phyloP scores from a whole-genome alignment of 1,140 invertebrate genomes.

The Drosophila watanabei region DNA sequence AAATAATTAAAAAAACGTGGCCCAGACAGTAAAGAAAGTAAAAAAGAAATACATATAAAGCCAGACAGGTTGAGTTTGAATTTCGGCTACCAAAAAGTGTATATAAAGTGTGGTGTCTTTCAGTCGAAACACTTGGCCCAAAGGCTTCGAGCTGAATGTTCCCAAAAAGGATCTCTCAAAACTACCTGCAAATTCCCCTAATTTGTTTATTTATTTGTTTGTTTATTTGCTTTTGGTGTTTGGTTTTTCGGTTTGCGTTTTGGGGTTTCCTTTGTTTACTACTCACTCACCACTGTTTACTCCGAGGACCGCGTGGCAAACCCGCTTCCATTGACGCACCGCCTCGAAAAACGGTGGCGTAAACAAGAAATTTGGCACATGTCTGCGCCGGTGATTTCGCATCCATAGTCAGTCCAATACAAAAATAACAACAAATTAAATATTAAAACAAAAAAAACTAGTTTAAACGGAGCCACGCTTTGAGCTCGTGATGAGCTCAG shows the following conservation, averaged over 20 bases:
- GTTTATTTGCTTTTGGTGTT: conserved; percentile 32
- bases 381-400: conserved; percentile 36
- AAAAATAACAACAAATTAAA: neutral
- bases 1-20: conserved; percentile 38
- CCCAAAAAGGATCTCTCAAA: conserved; percentile 5
- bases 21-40: conserved; percentile 24
- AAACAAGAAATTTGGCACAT: conserved; percentile 57
- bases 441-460: conserved; percentile 32
- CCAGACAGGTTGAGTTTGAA: conserved; percentile 8
- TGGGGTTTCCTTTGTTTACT: conserved; percentile 17
- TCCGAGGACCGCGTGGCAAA: conserved; percentile 29
- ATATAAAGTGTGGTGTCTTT: conserved; percentile 31
- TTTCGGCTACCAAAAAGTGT: neutral
- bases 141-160: conserved; percentile 3
- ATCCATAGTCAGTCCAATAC: conserved; percentile 23
- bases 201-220: conserved; percentile 35
- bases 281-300: conserved; percentile 1
- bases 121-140: neutral
- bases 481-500: conserved; percentile 33
- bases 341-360: conserved; percentile 13
- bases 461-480: conserved; percentile 45
- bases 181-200: conserved; percentile 6
- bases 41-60: neutral
- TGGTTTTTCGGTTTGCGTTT: conserved; percentile 34
- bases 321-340: conserved; percentile 34